Percentiles rank a stretch among this genome's conserved stretches.
These are phyloP conservation scores for Eupithecia dodoneata DNA, from an alignment of 2,888 invertebrate genomes.

Conservation along the genomic window DNA sequence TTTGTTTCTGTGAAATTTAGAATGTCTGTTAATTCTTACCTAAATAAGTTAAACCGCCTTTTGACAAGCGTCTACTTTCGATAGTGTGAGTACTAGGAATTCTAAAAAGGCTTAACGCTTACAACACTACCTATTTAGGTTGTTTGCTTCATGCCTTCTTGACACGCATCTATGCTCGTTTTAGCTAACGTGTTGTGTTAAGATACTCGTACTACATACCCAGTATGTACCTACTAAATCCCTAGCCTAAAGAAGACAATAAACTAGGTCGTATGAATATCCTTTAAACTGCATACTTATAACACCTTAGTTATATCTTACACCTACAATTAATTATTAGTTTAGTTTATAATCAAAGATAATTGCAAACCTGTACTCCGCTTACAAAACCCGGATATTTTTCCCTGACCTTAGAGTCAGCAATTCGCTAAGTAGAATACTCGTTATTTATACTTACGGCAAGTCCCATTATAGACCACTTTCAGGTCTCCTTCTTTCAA, in stretches of 20 bases:
- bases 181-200: constrained; percentile 15
- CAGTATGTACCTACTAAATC: background rate
- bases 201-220: background rate
- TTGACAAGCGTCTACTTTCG: constrained; percentile 6
- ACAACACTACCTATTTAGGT: constrained; percentile 11
- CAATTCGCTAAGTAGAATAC: background rate
- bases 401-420: too few species aligned
- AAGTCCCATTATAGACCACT: constrained; percentile 85
- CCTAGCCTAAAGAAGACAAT: background rate
- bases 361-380: too few species aligned
- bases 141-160: constrained; percentile 26
- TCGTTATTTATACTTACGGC: constrained; percentile 66
- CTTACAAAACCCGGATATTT: too few species aligned
- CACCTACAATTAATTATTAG: too few species aligned
- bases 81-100: constrained; percentile 13
- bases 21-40: background rate
- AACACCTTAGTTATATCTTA: too few species aligned
- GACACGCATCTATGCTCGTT: constrained; percentile 26
- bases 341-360: too few species aligned
- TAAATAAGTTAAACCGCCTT: background rate
- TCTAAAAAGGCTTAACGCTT: constrained; percentile 3
- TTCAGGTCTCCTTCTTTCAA: constrained; percentile 86
- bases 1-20: background rate
- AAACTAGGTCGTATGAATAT: background rate
- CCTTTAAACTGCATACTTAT: background rate